phyloP scores from a whole-genome alignment of 2,113 vertebrate species.

The Tinamus guttatus region DNA sequence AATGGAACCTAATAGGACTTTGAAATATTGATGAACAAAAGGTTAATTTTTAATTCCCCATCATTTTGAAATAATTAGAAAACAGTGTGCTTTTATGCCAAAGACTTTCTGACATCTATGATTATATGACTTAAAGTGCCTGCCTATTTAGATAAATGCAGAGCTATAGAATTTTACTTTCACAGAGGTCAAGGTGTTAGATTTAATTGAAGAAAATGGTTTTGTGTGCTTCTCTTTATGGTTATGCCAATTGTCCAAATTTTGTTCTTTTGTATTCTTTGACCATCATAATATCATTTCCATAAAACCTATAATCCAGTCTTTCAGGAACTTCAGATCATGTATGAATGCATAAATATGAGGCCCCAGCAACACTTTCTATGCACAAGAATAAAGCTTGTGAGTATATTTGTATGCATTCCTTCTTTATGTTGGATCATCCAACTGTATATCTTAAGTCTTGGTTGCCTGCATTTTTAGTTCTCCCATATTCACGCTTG shows the following conservation, averaged over 20 bases:
- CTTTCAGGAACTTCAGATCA: neutral
- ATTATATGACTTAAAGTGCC: neutral
- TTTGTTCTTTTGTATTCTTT: neutral
- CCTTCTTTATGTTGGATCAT: neutral
- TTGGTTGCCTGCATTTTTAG: neutral
- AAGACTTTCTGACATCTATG: neutral
- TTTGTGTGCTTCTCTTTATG: neutral
- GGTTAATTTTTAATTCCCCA: conserved; percentile 67
- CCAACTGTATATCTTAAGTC: neutral
- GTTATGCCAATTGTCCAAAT: neutral
- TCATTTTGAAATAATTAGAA: conserved; percentile 54
- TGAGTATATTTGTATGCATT: neutral
- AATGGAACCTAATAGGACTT: conserved; percentile 15
- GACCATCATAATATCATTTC: fast-evolving
- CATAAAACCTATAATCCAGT: neutral
- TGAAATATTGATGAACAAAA: conserved; percentile 61
- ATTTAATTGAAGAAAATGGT: neutral
- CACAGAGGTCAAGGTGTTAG: neutral
- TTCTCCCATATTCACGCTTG: neutral
- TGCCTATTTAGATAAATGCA: neutral
- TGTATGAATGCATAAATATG: neutral
- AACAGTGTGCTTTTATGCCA: conserved; percentile 34
- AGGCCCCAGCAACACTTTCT: neutral
- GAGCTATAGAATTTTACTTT: neutral
- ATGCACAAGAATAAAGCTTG: neutral